Conservation (phyloP, 2,113 vertebrate species). For the Egretta garzetta region DNA sequence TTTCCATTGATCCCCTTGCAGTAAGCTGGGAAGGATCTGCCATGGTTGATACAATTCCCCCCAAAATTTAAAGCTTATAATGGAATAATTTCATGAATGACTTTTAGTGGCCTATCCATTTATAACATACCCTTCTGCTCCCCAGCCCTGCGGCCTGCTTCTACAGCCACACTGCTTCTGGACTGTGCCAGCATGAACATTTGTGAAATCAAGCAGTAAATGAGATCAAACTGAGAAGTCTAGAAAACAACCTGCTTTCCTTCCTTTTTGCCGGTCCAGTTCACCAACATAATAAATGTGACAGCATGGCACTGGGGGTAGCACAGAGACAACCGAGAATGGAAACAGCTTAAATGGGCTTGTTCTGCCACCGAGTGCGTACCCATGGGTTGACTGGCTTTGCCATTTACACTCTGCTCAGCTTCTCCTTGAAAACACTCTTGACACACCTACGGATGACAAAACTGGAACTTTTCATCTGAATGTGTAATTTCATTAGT, state of each 20-base stretch:
- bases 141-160: not conserved
- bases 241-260: not conserved
- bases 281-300: not conserved
- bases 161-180: accelerated
- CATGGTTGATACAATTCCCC: not conserved
- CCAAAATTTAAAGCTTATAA: not conserved
- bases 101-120: not conserved
- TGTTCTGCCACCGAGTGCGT: not conserved
- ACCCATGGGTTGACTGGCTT: not conserved
- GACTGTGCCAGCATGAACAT: not conserved
- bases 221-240: not conserved
- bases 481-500: not conserved
- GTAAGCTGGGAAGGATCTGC: not conserved
- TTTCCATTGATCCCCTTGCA: not conserved
- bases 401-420: not conserved
- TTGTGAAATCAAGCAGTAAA: conserved; percentile 16
- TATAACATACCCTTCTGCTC: not conserved
- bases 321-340: not conserved
- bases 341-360: not conserved
- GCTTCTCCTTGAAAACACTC: not conserved
- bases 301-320: not conserved
- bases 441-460: not conserved
- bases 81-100: not conserved
- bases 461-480: not conserved
- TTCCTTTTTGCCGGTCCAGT: conserved; percentile 16